Percentiles rank a stretch among this genome's conserved stretches.
These are phyloP conservation scores for Crocuta crocuta DNA, from an alignment of 2,113 vertebrate genomes.

Conservation along the genomic window DNA sequence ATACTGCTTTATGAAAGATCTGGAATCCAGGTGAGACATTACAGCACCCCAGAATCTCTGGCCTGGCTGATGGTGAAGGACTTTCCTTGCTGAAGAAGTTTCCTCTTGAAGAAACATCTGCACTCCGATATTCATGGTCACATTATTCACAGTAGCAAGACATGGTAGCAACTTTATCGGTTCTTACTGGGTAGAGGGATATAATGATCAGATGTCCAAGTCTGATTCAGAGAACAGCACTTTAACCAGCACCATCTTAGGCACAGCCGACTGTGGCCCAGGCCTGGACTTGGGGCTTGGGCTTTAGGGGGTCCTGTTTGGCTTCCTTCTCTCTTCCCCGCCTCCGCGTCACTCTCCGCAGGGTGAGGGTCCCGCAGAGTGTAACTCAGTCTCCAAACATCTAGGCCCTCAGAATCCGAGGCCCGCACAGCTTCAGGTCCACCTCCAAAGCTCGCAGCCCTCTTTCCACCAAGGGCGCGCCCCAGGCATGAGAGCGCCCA, in stretches of 20 bases:
- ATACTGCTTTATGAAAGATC: not conserved
- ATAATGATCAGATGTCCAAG: too few species aligned
- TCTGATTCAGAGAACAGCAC: too few species aligned
- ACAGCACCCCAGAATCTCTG: not conserved
- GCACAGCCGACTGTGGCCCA: not conserved
- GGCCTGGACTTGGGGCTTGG: not conserved
- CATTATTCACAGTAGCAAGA: not conserved
- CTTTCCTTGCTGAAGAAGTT: not conserved
- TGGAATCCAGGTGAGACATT: not conserved
- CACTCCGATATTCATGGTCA: not conserved
- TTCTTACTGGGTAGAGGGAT: too few species aligned
- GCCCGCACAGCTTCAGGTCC: not conserved
- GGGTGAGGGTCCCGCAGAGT: not conserved
- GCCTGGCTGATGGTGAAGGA: not conserved
- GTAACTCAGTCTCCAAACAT: not conserved
- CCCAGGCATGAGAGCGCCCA: rapidly evolving
- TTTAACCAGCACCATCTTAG: not conserved
- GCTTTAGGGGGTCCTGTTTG: not conserved
- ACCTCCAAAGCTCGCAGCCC: not conserved
- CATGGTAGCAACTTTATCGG: not conserved
- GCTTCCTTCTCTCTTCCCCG: not conserved
- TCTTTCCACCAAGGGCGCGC: too few species aligned
- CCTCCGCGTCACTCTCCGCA: not conserved
- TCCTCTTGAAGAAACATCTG: not conserved
- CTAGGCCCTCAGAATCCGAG: not conserved